phyloP scores from a whole-genome alignment of 2,797 vertebrate genomes.

The Sebastiscus albofasciatus region DNA sequence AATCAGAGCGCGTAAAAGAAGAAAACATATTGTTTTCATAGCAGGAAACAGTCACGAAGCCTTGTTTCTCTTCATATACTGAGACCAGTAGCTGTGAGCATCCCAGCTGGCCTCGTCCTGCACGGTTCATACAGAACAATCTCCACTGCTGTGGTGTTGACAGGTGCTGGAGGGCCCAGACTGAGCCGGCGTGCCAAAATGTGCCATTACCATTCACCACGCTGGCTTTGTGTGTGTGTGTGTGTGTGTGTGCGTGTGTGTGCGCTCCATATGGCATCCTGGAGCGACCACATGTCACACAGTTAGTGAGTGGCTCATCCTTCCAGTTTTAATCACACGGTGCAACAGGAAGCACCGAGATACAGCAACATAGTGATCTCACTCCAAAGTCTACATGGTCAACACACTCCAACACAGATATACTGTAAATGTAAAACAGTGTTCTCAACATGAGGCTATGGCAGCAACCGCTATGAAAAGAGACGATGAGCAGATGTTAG shows the following conservation, averaged over 20 bases:
- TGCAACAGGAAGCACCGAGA: constrained; percentile 28
- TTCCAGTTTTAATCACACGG: constrained; percentile 14
- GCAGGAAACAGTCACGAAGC: not conserved
- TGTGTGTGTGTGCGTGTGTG: not conserved
- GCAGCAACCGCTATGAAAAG: not conserved
- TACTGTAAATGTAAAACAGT: not conserved
- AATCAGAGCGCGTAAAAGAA: not conserved
- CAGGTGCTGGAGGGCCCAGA: constrained; percentile 35
- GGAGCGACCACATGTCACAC: constrained; percentile 25
- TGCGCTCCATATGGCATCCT: constrained; percentile 30
- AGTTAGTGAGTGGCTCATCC: constrained; percentile 22
- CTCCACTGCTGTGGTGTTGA: constrained; percentile 36
- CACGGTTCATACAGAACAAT: not conserved
- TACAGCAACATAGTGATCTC: not conserved
- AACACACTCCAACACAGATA: not conserved
- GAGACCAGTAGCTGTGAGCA: not conserved
- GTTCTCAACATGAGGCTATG: not conserved
- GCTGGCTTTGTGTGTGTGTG: not conserved
- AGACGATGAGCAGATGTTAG: too few relatives aligned
- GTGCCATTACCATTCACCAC: constrained; percentile 36
- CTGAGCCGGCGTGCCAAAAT: constrained; percentile 26
- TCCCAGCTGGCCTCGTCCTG: not conserved
- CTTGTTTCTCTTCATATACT: not conserved
- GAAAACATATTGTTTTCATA: not conserved
- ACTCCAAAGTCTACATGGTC: not conserved